Evolutionary conservation across 2,113 vertebrate species (phyloP).

Genomic region (Ornithorhynchus anatinus): DNA sequence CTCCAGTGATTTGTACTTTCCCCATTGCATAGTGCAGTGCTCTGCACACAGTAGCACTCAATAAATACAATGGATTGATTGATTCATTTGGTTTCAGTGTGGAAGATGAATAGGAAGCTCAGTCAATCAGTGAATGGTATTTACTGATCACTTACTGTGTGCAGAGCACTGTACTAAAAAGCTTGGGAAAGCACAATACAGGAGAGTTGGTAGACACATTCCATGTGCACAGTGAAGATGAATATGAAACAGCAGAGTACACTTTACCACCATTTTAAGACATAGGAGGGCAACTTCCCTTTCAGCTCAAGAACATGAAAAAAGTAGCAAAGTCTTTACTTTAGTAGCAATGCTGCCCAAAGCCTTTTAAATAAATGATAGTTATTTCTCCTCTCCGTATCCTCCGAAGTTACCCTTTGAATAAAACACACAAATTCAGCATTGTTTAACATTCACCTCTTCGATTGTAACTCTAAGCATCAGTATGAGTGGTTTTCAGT

Average conservation of each 20-base stretch:
- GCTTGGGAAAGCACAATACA: no score
- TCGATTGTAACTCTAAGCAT: background rate
- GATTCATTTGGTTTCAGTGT: background rate
- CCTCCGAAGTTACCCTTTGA: background rate
- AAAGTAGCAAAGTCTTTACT: no score
- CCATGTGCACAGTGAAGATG: no score
- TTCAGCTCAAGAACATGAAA: constrained; percentile 7
- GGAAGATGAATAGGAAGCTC: background rate
- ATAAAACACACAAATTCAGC: background rate
- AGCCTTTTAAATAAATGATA: background rate
- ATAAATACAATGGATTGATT: no score
- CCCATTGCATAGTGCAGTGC: no score
- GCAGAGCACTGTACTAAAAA: no score
- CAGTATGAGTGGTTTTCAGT: background rate
- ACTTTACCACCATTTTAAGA: background rate
- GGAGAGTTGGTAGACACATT: no score
- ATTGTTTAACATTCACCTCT: background rate
- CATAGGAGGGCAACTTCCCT: background rate
- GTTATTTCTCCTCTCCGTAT: background rate
- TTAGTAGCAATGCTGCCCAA: background rate
- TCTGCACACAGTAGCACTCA: no score
- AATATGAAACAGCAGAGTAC: fast-evolving
- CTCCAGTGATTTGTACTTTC: no score
- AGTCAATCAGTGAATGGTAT: no score
- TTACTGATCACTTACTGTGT: no score